Evolutionary conservation across 1,140 invertebrate species (phyloP).

Genomic region (Idris sp.): DNA sequence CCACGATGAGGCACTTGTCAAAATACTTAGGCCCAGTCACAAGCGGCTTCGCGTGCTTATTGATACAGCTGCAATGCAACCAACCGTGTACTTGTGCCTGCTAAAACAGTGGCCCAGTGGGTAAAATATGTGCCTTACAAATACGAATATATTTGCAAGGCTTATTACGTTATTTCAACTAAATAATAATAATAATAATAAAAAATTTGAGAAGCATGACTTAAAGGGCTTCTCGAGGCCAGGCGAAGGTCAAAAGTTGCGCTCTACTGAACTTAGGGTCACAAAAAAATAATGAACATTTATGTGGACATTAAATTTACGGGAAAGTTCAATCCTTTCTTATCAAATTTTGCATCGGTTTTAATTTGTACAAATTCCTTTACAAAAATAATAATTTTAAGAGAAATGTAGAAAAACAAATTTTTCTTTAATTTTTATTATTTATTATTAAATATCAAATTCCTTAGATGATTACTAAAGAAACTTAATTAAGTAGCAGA

Average conservation of each 20-base stretch:
- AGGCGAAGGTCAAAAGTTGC: slow-evolving; percentile 25
- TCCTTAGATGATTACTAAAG: no score
- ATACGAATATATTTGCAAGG: slow-evolving; percentile 31
- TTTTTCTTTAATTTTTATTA: no score
- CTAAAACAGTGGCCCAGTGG: slow-evolving; percentile 17
- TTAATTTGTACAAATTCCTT: no score
- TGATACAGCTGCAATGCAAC: slow-evolving; percentile 32
- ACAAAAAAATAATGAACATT: no score
- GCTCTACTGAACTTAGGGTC: no score
- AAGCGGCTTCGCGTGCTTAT: slow-evolving; percentile 6
- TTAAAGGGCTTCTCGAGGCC: slow-evolving; percentile 30
- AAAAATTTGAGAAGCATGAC: slow-evolving; percentile 19
- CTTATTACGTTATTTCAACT: slow-evolving; percentile 22
- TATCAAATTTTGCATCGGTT: no score
- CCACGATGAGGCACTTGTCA: slow-evolving; percentile 37
- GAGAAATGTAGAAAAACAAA: no score
- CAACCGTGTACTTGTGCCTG: slow-evolving; percentile 11
- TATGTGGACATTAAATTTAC: no score
- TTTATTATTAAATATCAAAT: no score
- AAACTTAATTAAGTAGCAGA: no score
- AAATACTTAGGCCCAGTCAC: slow-evolving; percentile 24
- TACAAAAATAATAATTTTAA: no score
- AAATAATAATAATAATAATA: slow-evolving; percentile 45
- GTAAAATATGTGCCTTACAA: slow-evolving; percentile 27
- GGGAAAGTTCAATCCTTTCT: no score